These are phyloP conservation scores for Trididemnum nubilum DNA, from an alignment of 23 tunicate genomes.

Conservation along the genomic window DNA sequence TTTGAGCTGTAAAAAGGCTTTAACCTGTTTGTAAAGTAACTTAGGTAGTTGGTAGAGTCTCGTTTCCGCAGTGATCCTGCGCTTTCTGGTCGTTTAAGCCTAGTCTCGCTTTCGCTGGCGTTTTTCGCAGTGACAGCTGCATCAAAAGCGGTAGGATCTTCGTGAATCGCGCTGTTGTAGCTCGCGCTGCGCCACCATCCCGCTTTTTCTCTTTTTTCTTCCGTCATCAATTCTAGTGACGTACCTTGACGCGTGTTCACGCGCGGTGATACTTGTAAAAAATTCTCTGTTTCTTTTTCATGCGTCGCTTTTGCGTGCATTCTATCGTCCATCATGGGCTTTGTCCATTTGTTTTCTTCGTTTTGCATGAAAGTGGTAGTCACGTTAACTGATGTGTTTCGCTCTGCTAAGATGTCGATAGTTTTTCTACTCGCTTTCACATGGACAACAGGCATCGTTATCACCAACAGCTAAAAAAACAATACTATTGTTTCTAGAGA, in stretches of 20 bases:
- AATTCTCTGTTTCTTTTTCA: not conserved
- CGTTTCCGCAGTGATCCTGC: not conserved
- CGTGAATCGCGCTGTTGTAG: constrained; percentile 2
- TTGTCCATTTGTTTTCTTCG: too few species aligned
- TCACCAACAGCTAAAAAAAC: too few species aligned
- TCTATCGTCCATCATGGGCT: not conserved
- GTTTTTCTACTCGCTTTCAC: too few species aligned
- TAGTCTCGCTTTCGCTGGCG: not conserved
- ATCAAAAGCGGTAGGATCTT: constrained; percentile 33
- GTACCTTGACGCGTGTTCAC: not conserved
- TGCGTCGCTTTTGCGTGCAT: not conserved
- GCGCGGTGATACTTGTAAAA: not conserved
- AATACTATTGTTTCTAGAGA: too few species aligned
- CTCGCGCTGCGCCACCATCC: not conserved
- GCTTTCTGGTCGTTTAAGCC: not conserved
- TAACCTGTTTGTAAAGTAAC: not conserved
- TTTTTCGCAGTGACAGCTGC: constrained; percentile 34
- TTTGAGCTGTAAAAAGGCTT: not conserved
- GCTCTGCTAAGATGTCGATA: too few species aligned
- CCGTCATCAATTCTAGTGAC: not conserved
- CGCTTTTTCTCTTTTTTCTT: constrained; percentile 8
- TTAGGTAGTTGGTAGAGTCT: not conserved
- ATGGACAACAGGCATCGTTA: too few species aligned
- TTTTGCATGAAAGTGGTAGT: too few species aligned
- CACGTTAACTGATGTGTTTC: too few species aligned